Evolutionary conservation across 2,113 vertebrate species (phyloP).

Genomic region (Sterrhoptilus dennistouni): DNA sequence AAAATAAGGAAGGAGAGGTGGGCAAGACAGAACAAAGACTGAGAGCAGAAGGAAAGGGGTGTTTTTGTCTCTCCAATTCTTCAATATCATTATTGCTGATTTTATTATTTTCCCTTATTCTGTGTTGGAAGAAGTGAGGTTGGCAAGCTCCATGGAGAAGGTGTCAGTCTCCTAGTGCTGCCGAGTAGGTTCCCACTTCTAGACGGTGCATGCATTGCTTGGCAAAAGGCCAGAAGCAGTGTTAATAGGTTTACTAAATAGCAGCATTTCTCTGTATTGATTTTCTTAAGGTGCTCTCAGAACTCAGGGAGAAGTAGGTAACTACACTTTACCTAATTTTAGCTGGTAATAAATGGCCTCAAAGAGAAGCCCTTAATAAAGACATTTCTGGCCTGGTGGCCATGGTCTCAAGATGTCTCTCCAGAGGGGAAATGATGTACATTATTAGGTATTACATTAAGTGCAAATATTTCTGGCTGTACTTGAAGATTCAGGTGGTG

Average conservation of each 20-base stretch:
- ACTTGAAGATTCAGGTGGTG: neutral
- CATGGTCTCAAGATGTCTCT: neutral
- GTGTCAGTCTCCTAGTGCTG: neutral
- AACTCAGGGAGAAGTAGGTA: neutral
- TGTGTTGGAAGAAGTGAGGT: neutral
- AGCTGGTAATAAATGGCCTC: neutral
- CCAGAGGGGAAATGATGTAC: neutral
- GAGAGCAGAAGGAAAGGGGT: neutral
- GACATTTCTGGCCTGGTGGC: neutral
- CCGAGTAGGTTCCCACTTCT: neutral
- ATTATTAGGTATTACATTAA: neutral
- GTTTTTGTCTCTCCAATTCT: neutral
- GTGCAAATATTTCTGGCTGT: neutral
- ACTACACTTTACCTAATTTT: neutral
- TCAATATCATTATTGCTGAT: neutral
- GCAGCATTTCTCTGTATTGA: slow-evolving; percentile 5
- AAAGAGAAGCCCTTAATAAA: neutral
- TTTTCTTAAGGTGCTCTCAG: neutral
- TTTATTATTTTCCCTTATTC: neutral
- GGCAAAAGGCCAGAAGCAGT: neutral
- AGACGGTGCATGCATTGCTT: neutral
- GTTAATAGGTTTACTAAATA: slow-evolving; percentile 27
- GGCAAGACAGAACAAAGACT: neutral
- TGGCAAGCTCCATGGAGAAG: neutral
- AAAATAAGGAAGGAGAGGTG: neutral